Base-by-base conservation (phyloP, 2,888 invertebrate genomes). In the Sycophila texana region DNA sequence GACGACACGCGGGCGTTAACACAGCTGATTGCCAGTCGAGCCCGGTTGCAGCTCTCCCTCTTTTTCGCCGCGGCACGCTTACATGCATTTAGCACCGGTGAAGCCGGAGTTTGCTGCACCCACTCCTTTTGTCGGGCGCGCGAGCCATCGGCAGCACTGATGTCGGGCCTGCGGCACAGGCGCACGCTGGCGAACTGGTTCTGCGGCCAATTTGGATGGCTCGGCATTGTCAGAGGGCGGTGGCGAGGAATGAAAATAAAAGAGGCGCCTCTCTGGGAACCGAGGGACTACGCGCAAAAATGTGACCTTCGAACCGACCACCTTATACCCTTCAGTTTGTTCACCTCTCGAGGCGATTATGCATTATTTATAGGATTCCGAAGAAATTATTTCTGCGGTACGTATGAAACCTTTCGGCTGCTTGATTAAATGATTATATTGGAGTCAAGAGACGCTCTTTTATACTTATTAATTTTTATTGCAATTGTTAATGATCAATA, bases 151-250 rank as follows among this genome's bases (percentile, higher is more conserved):
- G 60, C 47, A 47, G 60, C 26, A 16, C 13, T 20, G 72, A 30
- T 53, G 63, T 73, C 20, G 55, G 20, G 18, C 65, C 14, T 2
- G 53, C 12, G 16, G 60, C 20, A 39, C 10, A 47, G n/a, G n/a
- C n/a, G 53, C 12, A 16, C 55, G 58, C 14, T 51, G 63, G 82
- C 83, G 83, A 85, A 88, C 87, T 87, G 87, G 87, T 88, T 88
- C 86, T 86, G 55, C 86, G 85, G 83, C 83, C 86, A 86, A 87
- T 87, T 88, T 86, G 84, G 85, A 84, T 39, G 65, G 74, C 82
- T 84, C 51, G 14, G 53, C 26, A n/a, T 53, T 70, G 47, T 70
- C 26, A 57, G 57, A 26, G 57, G 68, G 63, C 61, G 53, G 61
- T 30, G 58, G 55, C 66, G 73, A 80, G 20, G 76, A 80, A 79